A percentile compares a stretch with the other conserved stretches of the same genome.
These are phyloP conservation scores for Gadus chalcogrammus DNA, from an alignment of 2,113 vertebrate species.

Conservation along the genomic window DNA sequence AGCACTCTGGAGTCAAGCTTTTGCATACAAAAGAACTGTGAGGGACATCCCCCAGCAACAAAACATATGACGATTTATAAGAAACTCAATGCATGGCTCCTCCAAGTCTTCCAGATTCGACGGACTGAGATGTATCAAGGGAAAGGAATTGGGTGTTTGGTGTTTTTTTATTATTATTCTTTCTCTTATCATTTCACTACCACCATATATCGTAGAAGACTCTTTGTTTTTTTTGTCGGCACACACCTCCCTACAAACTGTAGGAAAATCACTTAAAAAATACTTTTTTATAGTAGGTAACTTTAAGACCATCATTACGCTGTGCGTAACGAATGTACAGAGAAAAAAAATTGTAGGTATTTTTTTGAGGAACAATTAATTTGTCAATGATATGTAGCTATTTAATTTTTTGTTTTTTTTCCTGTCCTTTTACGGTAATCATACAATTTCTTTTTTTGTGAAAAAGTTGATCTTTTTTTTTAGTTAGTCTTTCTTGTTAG, in stretches of 20 bases:
- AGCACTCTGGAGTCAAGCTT: conserved; percentile 62
- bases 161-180: conserved; percentile 46
- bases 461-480: conserved; percentile 99
- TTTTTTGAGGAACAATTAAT: conserved; percentile 99
- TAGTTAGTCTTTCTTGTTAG: conserved; percentile 79
- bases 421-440: conserved; percentile 95
- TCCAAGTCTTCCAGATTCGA: conserved; percentile 9
- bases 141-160: conserved; percentile 47
- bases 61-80: background rate
- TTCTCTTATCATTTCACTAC: conserved; percentile 78
- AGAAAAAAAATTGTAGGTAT: conserved; percentile 98
- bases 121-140: conserved; percentile 26
- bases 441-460: conserved; percentile 78
- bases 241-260: conserved; percentile 86
- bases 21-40: conserved; percentile 29
- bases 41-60: conserved; percentile 13
- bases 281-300: conserved; percentile 95
- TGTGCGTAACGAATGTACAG: conserved; percentile 99
- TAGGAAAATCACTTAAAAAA: conserved; percentile 85
- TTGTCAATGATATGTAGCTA: conserved; percentile 99
- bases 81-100: conserved; percentile 7
- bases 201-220: conserved; percentile 77
- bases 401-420: conserved; percentile 92
- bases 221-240: conserved; percentile 78
- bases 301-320: conserved; percentile 99